Base-by-base conservation (phyloP, 2,797 vertebrate genomes). In the Neoniphon sammara region DNA sequence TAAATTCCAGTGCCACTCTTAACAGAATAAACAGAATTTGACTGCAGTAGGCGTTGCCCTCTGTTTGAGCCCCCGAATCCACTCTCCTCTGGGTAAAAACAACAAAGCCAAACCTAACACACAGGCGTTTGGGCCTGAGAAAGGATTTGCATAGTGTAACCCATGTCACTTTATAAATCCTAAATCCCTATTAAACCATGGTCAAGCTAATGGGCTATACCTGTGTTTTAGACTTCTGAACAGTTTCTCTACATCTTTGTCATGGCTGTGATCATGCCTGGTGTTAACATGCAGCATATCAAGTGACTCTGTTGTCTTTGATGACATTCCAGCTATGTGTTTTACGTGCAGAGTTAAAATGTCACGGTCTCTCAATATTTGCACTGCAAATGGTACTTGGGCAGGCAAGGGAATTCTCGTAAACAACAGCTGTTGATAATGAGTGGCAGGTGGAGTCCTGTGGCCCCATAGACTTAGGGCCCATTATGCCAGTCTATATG, bases 351-450 rank as follows among this genome's bases (percentile, higher is more conserved):
- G 65, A 15, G 66, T 82, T 84, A 20, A 74, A 74, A 77, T 81
- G 56, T 70, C 64, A 56, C 58, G 18, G 56, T 56, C 59, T 52
- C 12, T 23, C 70, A 68, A 60, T 82, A 73, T 89, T 87, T 83
- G 70, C 64, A 15, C 42, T 70, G 21, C 79, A 71, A 86, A 74
- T 71, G 71, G 25, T 25, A 52, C 21, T n/a, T 47, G 25, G 82
- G 65, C 54, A 64, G 77, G 66, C 75, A 77, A 80, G 73, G 81
- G 30, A 75, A 56, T 66, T 47, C 80, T 85, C 20, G 63, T 87
- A 85, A 90, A 88, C 75, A 83, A 65, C 82, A 87, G 88, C 84
- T 84, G 83, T 44, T 79, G 72, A 73, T 82, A 34, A 56, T 27
- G 54, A 86, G 63, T 69, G 77, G 50, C 70, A 73, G 77, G 49